Base-by-base conservation (phyloP, 2,113 vertebrate genomes). In the Macquaria australasica region DNA sequence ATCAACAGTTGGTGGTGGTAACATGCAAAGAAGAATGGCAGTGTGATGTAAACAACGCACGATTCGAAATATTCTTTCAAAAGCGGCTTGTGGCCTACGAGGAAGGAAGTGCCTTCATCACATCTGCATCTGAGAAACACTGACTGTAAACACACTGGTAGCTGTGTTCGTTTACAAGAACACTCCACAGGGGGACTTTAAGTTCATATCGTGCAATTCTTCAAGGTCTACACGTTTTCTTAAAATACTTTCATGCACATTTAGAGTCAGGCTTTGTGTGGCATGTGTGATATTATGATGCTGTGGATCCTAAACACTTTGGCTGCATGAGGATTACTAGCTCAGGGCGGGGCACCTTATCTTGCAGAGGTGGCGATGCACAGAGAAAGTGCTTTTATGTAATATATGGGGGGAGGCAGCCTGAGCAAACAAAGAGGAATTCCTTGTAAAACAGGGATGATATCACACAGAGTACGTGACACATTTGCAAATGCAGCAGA, bases 381-480 rank as follows among this genome's bases (percentile, higher is more conserved):
- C n/a, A n/a, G n/a, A n/a, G n/a, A n/a, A n/a, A n/a, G n/a, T n/a
- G n/a, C n/a, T n/a, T n/a, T n/a, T 5, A 34, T 25, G 43, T 56
- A 25, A 66, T 12, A 50, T 1, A 55, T 43, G n/a, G 10, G 16
- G 48, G 41, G 60, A 25, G 59, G 62, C 62, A 18, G 50, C n/a
- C 55, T 5, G 20, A 20, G 55, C 83, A 72, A 77, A 88, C 59
- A 67, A 45, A 79, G 66, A 79, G 55, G 50, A 79, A 75, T 72
- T 59, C 71, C 80, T 84, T 34, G 25, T 48, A 79, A 73, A 63
- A 78, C 51, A 43, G 21, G 62, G 77, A 21, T 55, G 82, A 81
- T 75, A 80, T 88, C 85, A 78, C 68, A 69, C 76, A 51, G 41
- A 66, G 68, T 25, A 60, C 87, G 69, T 62, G 56, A 85, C 77